Evolutionary conservation across 2,113 vertebrate genomes (phyloP), one percentile per base, ranked within the genome.

Genomic region (Cebus imitator): DNA sequence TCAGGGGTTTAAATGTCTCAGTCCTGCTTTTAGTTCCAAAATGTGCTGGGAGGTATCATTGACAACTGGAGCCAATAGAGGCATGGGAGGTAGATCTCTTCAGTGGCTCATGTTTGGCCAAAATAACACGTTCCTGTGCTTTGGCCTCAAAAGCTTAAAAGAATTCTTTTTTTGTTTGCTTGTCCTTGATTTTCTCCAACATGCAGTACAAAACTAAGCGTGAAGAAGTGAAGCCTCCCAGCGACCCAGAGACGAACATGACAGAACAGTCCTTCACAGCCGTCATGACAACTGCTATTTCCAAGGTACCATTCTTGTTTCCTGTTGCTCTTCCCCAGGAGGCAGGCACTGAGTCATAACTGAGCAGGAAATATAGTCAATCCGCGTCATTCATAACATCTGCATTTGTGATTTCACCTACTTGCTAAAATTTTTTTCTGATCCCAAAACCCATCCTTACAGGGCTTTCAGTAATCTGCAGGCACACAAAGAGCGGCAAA

Each of bases 121-220:
- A 78, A 95, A 57, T 75, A 48, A 81, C 17, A 0, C 81, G 82
- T 79, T 78, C 43, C 81, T 52, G 3, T 88, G 55, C 10, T 40
- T 43, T 52, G 70, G 10, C n/a, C 66, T 94, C 43, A 35, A 14
- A 58, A 16, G 55, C 61, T 95, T 90, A 21, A 87, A 94, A 70
- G 82, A 23, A 4, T 58, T 8, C 13, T 6, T 27, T 72, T 75
- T 61, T 85, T 92, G 25, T 89, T 64, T 89, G 45, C 58, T 45
- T 64, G 4, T 66, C n/a, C 64, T 43, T 82, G n/a, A 61, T 21
- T 6, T 23, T 25, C 70, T 87, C 92, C 95, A 48, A 95, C n/a
- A 97, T 98, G 30, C 96, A 99, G 99, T 99, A 99, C 98, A 99
- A 99, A 98, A 99, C 99, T 40, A 99, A 98, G 58, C 99, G 99